phyloP scores from a whole-genome alignment of 2,113 vertebrate species.

The Callocephalon fimbriatum region DNA sequence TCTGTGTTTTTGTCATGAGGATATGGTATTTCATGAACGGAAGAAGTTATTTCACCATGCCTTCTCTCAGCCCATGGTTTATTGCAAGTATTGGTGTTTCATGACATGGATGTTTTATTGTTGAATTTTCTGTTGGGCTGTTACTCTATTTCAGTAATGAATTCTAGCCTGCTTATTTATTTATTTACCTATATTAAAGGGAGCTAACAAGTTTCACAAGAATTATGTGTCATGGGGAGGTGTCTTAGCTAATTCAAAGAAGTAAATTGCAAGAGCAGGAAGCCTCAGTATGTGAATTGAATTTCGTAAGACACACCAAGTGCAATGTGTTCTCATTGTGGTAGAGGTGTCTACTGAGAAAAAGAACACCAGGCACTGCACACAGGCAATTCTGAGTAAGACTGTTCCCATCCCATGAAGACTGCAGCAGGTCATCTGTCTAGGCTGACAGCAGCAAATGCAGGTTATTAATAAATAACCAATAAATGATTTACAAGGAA shows the following conservation, averaged over 20 bases:
- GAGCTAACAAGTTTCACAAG: not conserved
- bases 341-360: not conserved
- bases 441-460: not conserved
- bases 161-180: not conserved
- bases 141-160: not conserved
- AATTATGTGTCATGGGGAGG: not conserved
- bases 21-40: not conserved
- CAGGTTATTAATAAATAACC: not conserved
- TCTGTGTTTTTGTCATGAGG: not conserved
- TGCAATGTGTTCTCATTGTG: not conserved
- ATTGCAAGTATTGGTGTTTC: not conserved
- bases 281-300: not conserved
- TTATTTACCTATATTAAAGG: not conserved
- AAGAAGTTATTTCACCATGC: not conserved
- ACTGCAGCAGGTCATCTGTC: not conserved
- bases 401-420: not conserved
- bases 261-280: not conserved
- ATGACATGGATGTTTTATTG: not conserved
- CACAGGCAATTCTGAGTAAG: not conserved
- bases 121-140: constrained; percentile 4
- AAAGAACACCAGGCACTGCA: not conserved
- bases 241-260: not conserved
- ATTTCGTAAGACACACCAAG: not conserved
- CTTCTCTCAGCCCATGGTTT: not conserved
- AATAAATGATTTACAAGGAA: not conserved